Evolutionary conservation across 2,113 vertebrate species (phyloP).

Genomic region (Odobenus rosmarus): DNA sequence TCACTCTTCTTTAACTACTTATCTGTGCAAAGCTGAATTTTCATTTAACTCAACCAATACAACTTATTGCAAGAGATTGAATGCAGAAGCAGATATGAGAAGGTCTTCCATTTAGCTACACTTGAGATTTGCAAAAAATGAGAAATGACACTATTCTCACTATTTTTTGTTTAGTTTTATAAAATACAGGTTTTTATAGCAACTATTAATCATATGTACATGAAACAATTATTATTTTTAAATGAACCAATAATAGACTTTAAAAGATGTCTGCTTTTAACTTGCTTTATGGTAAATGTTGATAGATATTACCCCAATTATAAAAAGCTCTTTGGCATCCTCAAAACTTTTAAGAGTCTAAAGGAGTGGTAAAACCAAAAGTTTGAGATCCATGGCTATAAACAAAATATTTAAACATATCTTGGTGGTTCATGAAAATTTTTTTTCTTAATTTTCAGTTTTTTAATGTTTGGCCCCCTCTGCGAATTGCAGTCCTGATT

Average conservation of each 20-base stretch:
- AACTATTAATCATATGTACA: background rate
- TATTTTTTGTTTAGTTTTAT: background rate
- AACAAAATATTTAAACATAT: background rate
- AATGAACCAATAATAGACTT: background rate
- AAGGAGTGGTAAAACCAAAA: background rate
- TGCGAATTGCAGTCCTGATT: background rate
- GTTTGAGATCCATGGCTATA: background rate
- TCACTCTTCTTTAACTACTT: background rate
- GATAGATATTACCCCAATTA: background rate
- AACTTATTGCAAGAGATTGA: background rate
- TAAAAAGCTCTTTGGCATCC: background rate
- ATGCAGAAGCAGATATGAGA: background rate
- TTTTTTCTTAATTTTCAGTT: background rate
- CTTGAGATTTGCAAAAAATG: background rate
- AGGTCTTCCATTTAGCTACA: background rate
- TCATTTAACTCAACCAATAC: background rate
- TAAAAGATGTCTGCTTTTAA: background rate
- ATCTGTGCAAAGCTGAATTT: constrained; percentile 4
- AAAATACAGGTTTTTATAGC: background rate
- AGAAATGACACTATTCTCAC: background rate
- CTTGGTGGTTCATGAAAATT: background rate
- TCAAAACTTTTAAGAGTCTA: background rate
- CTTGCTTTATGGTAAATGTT: background rate
- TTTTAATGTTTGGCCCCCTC: background rate
- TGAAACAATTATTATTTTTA: background rate